Base-by-base conservation (phyloP, 2,113 vertebrate species). In the Grantiella picta region DNA sequence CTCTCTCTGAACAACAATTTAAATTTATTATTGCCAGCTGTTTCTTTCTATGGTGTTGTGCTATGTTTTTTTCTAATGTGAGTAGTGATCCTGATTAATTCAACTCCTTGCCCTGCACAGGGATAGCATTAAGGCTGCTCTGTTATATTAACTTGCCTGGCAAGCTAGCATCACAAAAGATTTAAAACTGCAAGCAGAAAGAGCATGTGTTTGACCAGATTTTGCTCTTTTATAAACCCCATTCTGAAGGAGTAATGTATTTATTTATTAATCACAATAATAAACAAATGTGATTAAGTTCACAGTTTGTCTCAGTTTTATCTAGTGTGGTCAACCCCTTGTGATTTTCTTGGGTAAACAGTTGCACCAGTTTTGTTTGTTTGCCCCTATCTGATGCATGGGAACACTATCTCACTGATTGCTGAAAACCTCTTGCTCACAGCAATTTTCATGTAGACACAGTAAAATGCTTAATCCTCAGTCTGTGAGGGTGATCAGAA, bases 11-110 rank as follows among this genome's bases (percentile, higher is more conserved):
- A 71, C 95, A 95, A 92, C 52, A 79, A 95, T 92, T 96, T 92
- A 70, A 82, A 88, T 81, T 92, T 50, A 61, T 86, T 91, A 70
- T 92, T 92, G 83, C 93, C 91, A 96, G 90, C 95, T 97, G 89
- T 84, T 97, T 86, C 86, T 94, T 93, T 93, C 79, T 84, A 21
- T 2, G 2, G 65, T 57, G 33, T 86, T 63, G 56, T 56, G 49
- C 49, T 83, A 49, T 31, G 24, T 11, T 31, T 95, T 97, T 94
- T 94, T 83, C 56, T 86, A 40, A 22, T 65, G 47, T 71, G 89
- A 89, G 47, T 29, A 85, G 77, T 19, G 42, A 73, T 90, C 79
- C 89, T 68, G 73, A 90, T 91, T 94, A 85, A 96, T 96, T 97
- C 88, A 95, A 56, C 64, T 91, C 81, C 69, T 93, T 88, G 68